These are phyloP conservation scores for Bergia sp. DNA, from an alignment of 92 coral and sea anemone species.

Conservation along the genomic window DNA sequence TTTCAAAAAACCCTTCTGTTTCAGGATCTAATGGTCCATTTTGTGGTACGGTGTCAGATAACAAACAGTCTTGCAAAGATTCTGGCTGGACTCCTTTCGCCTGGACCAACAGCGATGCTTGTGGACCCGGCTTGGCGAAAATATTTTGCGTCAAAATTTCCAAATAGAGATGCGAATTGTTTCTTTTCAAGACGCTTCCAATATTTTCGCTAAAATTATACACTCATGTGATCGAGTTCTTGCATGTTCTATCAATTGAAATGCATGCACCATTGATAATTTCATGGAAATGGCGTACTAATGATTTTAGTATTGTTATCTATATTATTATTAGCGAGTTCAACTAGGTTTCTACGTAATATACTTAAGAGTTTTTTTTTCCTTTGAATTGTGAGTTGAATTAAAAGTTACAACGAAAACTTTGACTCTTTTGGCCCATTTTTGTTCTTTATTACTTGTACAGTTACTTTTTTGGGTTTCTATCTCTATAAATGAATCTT, in stretches of 20 bases:
- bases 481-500: too few species aligned
- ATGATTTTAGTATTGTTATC: too few species aligned
- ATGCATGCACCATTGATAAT: too few species aligned
- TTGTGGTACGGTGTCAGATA: background rate
- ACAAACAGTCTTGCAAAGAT: background rate
- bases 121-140: background rate
- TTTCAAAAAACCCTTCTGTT: background rate
- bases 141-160: slow-evolving; percentile 1
- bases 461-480: too few species aligned
- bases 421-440: too few species aligned
- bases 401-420: background rate
- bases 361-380: too few species aligned
- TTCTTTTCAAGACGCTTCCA: background rate
- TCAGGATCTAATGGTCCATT: slow-evolving; percentile 9
- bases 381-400: background rate
- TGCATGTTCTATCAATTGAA: too few species aligned
- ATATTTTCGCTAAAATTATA: too few species aligned
- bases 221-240: too few species aligned
- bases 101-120: slow-evolving; percentile 12
- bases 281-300: too few species aligned
- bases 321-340: too few species aligned
- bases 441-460: too few species aligned
- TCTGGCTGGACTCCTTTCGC: slow-evolving; percentile 4
- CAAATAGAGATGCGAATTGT: background rate
- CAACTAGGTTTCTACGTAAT: background rate